Evolutionary conservation across 37 sponge, comb jelly and placozoan genomes (phyloP).

Genomic region (Aplysina aerophoba): DNA sequence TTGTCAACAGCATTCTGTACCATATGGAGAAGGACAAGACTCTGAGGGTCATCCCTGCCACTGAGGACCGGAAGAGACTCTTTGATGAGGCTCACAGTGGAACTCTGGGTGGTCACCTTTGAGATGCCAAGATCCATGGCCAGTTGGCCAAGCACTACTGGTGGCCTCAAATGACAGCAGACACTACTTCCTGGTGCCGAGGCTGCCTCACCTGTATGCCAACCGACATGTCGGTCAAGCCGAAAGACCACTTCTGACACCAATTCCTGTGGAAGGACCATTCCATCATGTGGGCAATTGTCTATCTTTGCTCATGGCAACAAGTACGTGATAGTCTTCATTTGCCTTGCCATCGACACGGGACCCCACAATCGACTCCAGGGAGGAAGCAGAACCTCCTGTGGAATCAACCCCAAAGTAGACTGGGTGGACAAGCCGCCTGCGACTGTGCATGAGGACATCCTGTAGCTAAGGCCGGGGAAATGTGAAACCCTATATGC

Average conservation of each 20-base stretch:
- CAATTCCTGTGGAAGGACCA: slow-evolving; percentile 32
- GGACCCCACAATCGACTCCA: too few relatives aligned
- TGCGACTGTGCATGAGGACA: too few relatives aligned
- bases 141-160: slow-evolving; percentile 39
- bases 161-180: slow-evolving; percentile 47
- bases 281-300: slow-evolving; percentile 29
- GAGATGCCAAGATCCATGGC: background rate
- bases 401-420: too few relatives aligned
- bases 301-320: slow-evolving; percentile 4
- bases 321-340: slow-evolving; percentile 53
- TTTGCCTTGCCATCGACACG: too few relatives aligned
- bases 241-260: background rate
- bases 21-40: slow-evolving; percentile 51
- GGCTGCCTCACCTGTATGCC: slow-evolving; percentile 47
- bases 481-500: too few relatives aligned
- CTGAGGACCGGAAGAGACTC: background rate
- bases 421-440: too few relatives aligned
- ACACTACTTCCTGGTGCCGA: slow-evolving; percentile 22
- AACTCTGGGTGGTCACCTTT: slow-evolving; percentile 26
- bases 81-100: slow-evolving; percentile 35
- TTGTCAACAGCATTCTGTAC: slow-evolving; percentile 49
- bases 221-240: slow-evolving; percentile 4
- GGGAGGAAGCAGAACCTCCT: too few relatives aligned
- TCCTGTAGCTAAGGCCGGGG: too few relatives aligned
- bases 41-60: slow-evolving; percentile 48